Evolutionary conservation across 2,888 invertebrate genomes (phyloP).

Genomic region (Eristalinus aeneus): DNA sequence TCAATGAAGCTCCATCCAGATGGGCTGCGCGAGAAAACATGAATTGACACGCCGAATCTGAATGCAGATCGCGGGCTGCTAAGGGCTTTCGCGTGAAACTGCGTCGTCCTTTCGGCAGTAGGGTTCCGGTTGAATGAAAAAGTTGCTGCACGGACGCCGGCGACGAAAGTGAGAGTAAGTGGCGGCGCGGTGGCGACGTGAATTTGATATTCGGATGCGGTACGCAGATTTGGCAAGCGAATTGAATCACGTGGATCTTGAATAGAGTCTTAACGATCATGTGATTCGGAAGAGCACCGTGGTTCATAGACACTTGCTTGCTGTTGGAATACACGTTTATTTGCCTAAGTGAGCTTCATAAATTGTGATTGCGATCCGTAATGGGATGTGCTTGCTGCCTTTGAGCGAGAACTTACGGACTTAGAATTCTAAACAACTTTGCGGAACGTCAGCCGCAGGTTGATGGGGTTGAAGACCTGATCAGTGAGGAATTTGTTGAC

Average conservation of each 20-base stretch:
- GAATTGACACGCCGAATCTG: neutral
- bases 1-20: neutral
- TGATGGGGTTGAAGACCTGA: neutral
- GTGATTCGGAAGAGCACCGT: neutral
- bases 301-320: conserved; percentile 10
- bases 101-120: conserved; percentile 12
- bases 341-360: too few relatives aligned
- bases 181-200: neutral
- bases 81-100: conserved; percentile 3
- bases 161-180: conserved; percentile 5
- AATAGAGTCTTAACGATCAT: conserved; percentile 27
- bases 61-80: neutral
- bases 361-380: too few relatives aligned
- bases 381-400: too few relatives aligned
- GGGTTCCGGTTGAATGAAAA: conserved; percentile 5
- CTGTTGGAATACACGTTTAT: neutral
- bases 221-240: conserved; percentile 22
- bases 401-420: neutral
- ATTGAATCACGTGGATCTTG: conserved; percentile 48
- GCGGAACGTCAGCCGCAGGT: neutral
- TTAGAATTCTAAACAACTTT: neutral
- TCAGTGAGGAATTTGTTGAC: neutral
- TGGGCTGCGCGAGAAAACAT: neutral
- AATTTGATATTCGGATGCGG: conserved; percentile 1
- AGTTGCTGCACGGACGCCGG: neutral